Evolutionary conservation across 2,888 invertebrate genomes (phyloP).

Genomic region (Marasmarcha lunaedactyla): DNA sequence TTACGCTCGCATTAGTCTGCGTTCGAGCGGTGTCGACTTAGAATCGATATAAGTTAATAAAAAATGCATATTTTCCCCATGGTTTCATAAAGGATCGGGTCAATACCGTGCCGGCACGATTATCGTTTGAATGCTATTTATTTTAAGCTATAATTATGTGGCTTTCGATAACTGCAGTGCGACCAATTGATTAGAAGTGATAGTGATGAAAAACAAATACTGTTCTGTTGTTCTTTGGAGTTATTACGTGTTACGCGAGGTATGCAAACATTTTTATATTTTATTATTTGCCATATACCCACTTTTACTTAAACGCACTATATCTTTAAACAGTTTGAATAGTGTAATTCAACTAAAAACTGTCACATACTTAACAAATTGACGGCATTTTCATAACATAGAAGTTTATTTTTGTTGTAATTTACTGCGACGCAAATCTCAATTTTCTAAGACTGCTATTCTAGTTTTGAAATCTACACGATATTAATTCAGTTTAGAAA

Average conservation of each 20-base stretch:
- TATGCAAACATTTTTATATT: slow-evolving; percentile 41
- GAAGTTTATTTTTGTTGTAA: too few relatives aligned
- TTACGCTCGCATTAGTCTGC: slow-evolving; percentile 24
- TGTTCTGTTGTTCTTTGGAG: slow-evolving; percentile 23
- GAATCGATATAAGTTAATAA: slow-evolving; percentile 63
- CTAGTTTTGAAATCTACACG: too few relatives aligned
- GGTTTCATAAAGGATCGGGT: slow-evolving; percentile 50
- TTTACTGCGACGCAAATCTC: too few relatives aligned
- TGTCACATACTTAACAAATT: too few relatives aligned
- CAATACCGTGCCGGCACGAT: slow-evolving; percentile 34
- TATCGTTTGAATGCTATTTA: slow-evolving; percentile 31
- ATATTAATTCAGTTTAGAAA: too few relatives aligned
- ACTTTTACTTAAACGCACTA: too few relatives aligned
- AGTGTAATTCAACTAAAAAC: too few relatives aligned
- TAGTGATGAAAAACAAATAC: slow-evolving; percentile 30
- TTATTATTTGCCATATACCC: too few relatives aligned
- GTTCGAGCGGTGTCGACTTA: slow-evolving; percentile 24
- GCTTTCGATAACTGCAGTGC: slow-evolving; percentile 27
- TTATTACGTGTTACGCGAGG: slow-evolving; percentile 27
- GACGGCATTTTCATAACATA: too few relatives aligned
- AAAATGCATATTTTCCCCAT: slow-evolving; percentile 65
- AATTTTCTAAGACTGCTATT: too few relatives aligned
- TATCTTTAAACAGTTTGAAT: too few relatives aligned
- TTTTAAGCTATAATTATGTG: slow-evolving; percentile 17
- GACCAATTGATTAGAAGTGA: slow-evolving; percentile 21